Base-by-base conservation (phyloP, 2,888 invertebrate species). In the Ischnura elegans region DNA sequence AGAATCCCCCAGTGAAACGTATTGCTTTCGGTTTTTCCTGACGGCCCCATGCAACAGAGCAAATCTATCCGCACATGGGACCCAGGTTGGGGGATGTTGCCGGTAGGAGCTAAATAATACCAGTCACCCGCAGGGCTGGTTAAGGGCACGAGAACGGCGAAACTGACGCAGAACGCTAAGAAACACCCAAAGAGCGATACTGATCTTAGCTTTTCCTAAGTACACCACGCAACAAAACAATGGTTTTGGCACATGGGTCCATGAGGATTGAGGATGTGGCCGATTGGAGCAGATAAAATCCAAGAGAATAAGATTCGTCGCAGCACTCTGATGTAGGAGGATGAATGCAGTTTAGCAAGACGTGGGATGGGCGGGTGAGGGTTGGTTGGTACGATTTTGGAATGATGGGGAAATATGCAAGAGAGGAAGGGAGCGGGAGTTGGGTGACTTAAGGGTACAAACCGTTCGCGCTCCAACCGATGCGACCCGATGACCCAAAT, bases 401-500 rank as follows among this genome's bases (percentile, higher is more conserved):
- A 3, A 25, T 13, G 90, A 61, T 55, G 90, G 21, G 16, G 51
- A n/a, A 21, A 66, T 43, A 66, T 13, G 43, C 43, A 13, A 51
- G 43, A 25, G 45, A 43, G 43, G 55, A 42, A 21, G 55, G 51
- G 0, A 6, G 4, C 0, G 46, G 86, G 45, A 13, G 86, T 13
- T 16, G 42, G 86, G 10, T 16, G 42, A 61, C 36, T 29, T 76
- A 36, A 61, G 76, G 13, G 29, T 25, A 76, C 76, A 36, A 76
- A 76, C 90, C 43, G 90, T 43, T 45, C 86, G 86, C 86, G 86
- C 46, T 76, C 25, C 46, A n/a, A 36, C 43, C 86, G 61, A 90
- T 90, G 90, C 90, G 90, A 90, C 90, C 90, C 61, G 90, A 90
- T 90, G 90, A 90, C 90, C 90, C 90, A 90, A 61, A 90, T 90